Evolutionary conservation across 2,113 vertebrate species (phyloP), one percentile per base, ranked within the genome.

Genomic region (Pardalotus punctatus): DNA sequence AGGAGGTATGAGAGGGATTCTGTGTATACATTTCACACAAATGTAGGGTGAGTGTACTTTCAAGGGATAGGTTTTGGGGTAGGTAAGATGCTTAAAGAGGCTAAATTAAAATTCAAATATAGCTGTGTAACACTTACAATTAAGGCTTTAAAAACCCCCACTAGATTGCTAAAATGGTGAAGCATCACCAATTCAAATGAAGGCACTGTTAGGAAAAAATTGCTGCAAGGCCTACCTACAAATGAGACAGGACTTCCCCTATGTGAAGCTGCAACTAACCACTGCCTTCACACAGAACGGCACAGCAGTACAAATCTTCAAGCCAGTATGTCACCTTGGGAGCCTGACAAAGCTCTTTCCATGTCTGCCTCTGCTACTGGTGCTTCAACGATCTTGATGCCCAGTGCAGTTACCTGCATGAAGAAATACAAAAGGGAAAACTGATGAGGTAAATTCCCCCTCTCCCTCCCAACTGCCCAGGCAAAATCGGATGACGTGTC

Each of bases 401-500:
- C 31, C 66, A 53, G 2, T 0, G 1, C 8, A 81, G 61, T 36
- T 28, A 80, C 61, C 94, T 96, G 81, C 57, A 14, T 13, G 11
- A 35, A 57, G 61, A 92, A 74, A 88, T 1, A 62, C 4, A 76
- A 24, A 36, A 45, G 8, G 6, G 7, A 91, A 53, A 27, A 19
- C 6, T 12, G 29, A 66, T 50, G 21, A 81, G n/a, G 7, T 16
- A 40, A 18, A 28, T 8, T 8, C 43, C 31, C 14, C 57, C 48
- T 11, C n/a, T 56, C 11, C 13, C 20, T 69, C 24, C 10, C 13
- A 79, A 3, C 4, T 7, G 18, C 8, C 9, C 50, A 54, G 28
- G 10, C 38, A 40, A 42, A 78, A 50, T 3, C 0, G 0, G n/a
- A 25, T 15, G 2, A 20, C 9, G 35, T 14, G 12, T 11, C 45